These are phyloP conservation scores for Callyntrura guangdongensis DNA, from an alignment of 2,888 invertebrate species.

Conservation along the genomic window DNA sequence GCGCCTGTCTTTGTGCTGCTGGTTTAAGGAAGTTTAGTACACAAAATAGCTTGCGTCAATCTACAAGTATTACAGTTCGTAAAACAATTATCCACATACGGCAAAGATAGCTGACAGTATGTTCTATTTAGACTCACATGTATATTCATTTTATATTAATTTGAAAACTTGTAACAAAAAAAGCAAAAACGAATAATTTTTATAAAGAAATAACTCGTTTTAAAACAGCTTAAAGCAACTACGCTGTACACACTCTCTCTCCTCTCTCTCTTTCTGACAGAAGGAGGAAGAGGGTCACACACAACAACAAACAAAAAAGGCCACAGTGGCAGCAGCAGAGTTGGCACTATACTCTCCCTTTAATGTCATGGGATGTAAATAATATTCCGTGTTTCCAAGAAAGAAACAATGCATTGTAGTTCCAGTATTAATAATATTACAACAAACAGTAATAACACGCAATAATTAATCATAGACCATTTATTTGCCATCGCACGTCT, in stretches of 20 bases:
- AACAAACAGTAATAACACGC: slow-evolving; percentile 45
- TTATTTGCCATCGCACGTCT: slow-evolving; percentile 54
- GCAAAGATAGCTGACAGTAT: background rate
- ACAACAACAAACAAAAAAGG: background rate
- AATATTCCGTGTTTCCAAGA: slow-evolving; percentile 47
- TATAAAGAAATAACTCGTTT: background rate
- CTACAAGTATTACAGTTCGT: background rate
- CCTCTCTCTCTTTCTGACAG: background rate
- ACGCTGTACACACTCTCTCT: background rate
- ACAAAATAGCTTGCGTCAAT: background rate
- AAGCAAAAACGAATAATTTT: background rate
- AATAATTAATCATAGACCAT: slow-evolving; percentile 72
- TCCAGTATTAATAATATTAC: background rate
- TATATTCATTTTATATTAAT: slow-evolving; percentile 6
- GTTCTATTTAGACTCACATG: background rate
- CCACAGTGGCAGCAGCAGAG: background rate
- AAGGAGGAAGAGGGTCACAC: slow-evolving; percentile 23
- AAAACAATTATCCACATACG: background rate
- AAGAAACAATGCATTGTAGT: slow-evolving; percentile 36
- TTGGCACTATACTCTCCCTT: background rate
- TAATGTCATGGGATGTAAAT: background rate
- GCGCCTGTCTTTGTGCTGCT: background rate
- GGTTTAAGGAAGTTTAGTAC: background rate
- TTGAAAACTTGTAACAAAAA: background rate
- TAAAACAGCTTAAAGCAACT: slow-evolving; percentile 8